Base-by-base conservation (phyloP, 2,888 invertebrate genomes). In the Drosophila falleni region DNA sequence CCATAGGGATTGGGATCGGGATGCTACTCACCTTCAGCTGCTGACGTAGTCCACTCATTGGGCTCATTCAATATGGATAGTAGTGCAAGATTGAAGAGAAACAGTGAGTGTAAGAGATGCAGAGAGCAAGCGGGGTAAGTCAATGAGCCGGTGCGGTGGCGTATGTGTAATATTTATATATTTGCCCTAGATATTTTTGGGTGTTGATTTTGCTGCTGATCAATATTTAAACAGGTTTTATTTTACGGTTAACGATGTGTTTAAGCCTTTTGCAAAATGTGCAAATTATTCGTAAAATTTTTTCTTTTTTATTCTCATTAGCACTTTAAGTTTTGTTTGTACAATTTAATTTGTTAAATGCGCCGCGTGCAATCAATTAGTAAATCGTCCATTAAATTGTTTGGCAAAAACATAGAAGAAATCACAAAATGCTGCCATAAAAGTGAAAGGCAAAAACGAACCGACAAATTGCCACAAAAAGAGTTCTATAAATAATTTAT, bases 31-130 rank as follows among this genome's bases (percentile, higher is more conserved):
- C 92, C 92, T 92, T 92, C 31, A 92, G 87, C 81, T 92, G 92
- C 70, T 92, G 91, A 68, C 92, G 92, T 78, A 92, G 89, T 82
- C 93, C 92, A 78, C 93, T 92, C 92, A 92, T 92, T 74, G 91
- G 90, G 87, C 91, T 92, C 91, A 92, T 91, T 91, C 88, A 91
- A 83, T 73, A 66, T 67, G 75, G 63, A 78, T 69, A 56, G 55
- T 41, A 50, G 60, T 58, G 63, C 58, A 62, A 47, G 56, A 37
- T 41, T 37, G 51, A 44, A 44, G 41, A 47, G 26, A 53, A 53
- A 39, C 29, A 16, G 29, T 23, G 55, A 33, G 54, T 31, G 37
- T n/a, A 35, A 29, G 31, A 46, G 62, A 47, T 9, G 19, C 31
- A 46, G 56, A 29, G 49, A 11, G 61, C 56, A 73, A 67, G 70